phyloP scores from a whole-genome alignment of 2,113 vertebrate genomes.

The Saccopteryx bilineata region DNA sequence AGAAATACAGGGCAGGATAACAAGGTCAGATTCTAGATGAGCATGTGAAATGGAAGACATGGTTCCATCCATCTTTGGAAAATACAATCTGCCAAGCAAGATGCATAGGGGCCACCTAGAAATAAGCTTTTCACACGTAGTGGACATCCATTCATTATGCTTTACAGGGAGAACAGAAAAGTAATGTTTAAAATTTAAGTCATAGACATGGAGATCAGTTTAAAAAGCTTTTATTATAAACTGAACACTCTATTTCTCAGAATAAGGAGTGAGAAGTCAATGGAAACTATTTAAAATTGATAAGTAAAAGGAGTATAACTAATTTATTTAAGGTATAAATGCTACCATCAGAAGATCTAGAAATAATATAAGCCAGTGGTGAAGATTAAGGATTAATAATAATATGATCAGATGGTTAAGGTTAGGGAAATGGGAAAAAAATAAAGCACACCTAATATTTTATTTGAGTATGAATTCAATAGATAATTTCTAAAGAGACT shows the following conservation, averaged over 20 bases:
- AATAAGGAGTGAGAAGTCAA: not conserved
- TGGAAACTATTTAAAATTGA: not conserved
- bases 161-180: not conserved
- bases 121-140: not conserved
- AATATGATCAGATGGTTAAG: not conserved
- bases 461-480: not conserved
- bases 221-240: not conserved
- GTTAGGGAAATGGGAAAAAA: not conserved
- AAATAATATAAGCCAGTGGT: not conserved
- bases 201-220: not conserved
- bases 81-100: not conserved
- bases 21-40: not conserved
- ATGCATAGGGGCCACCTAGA: not conserved
- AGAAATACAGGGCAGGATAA: not conserved
- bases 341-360: not conserved
- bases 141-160: not conserved
- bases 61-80: conserved; percentile 3
- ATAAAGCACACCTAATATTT: not conserved
- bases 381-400: not conserved
- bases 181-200: not conserved
- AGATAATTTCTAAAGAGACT: not conserved
- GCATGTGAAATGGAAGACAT: not conserved
- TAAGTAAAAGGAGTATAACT: not conserved
- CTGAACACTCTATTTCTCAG: not conserved
- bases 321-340: not conserved